Conservation (phyloP, 2,113 vertebrate species). For the Scatophagus argus region DNA sequence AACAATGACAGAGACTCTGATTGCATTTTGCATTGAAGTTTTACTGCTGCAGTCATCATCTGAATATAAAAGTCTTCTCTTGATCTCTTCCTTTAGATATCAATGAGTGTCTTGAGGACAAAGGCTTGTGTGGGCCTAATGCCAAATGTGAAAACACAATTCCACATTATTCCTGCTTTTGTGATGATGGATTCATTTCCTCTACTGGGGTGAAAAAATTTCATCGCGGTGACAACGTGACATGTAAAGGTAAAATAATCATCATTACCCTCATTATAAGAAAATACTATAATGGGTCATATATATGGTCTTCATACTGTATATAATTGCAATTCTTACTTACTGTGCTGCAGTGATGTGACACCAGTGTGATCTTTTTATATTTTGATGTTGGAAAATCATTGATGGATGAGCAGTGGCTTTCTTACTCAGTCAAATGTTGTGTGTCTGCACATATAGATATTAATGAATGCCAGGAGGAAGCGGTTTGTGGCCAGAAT, state of each 20-base stretch:
- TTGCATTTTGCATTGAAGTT: not conserved
- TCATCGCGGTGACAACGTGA: accelerated
- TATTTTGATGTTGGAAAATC: not conserved
- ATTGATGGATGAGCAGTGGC: not conserved
- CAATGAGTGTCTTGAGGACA: slow-evolving; percentile 4
- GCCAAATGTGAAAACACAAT: accelerated
- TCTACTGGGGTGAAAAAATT: not conserved
- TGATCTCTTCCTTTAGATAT: slow-evolving; percentile 54
- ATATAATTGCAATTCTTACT: not conserved
- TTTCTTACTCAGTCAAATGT: not conserved
- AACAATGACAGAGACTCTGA: accelerated
- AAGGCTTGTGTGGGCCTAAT: slow-evolving; percentile 57
- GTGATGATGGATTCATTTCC: slow-evolving; percentile 60
- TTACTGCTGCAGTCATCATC: accelerated
- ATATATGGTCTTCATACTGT: too few species aligned
- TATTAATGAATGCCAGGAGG: slow-evolving; percentile 52
- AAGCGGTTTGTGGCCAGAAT: slow-evolving; percentile 55
- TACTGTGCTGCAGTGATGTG: not conserved
- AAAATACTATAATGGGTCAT: not conserved
- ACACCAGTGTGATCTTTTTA: not conserved
- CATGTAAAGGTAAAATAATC: slow-evolving; percentile 66
- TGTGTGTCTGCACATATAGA: slow-evolving; percentile 51
- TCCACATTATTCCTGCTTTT: slow-evolving; percentile 64
- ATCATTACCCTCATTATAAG: not conserved
- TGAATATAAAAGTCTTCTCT: not conserved